Evolutionary conservation across 2,113 vertebrate genomes (phyloP).

Genomic region (Tragelaphus buxtoni): DNA sequence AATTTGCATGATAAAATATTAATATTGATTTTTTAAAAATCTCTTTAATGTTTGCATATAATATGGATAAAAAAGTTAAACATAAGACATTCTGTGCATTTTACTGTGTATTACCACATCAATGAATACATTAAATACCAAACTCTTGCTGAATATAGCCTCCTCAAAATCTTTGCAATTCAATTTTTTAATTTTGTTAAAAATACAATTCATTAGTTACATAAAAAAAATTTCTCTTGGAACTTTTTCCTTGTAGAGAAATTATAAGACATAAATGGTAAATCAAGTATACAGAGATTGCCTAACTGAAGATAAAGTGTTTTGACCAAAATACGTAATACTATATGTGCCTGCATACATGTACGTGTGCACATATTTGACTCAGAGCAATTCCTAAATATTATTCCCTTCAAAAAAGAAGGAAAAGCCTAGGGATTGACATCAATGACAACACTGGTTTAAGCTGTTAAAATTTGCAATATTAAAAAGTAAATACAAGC

Average conservation of each 20-base stretch:
- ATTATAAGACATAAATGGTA: background rate
- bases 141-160: background rate
- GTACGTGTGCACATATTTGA: background rate
- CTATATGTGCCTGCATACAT: background rate
- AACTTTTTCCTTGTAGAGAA: background rate
- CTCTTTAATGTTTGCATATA: background rate
- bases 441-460: background rate
- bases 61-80: background rate
- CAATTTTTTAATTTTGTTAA: background rate
- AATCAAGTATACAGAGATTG: background rate
- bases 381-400: background rate
- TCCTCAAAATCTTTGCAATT: background rate
- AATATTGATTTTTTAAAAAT: background rate
- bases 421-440: background rate
- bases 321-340: background rate
- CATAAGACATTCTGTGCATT: background rate
- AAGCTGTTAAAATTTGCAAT: background rate
- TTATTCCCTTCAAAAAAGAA: background rate
- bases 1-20: background rate
- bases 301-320: background rate
- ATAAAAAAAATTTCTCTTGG: background rate
- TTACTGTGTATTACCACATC: background rate
- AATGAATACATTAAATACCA: background rate
- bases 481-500: background rate
- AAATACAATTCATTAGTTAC: background rate